These are phyloP conservation scores for Irena cyanogastra DNA, from an alignment of 2,113 vertebrate genomes.

Conservation along the genomic window DNA sequence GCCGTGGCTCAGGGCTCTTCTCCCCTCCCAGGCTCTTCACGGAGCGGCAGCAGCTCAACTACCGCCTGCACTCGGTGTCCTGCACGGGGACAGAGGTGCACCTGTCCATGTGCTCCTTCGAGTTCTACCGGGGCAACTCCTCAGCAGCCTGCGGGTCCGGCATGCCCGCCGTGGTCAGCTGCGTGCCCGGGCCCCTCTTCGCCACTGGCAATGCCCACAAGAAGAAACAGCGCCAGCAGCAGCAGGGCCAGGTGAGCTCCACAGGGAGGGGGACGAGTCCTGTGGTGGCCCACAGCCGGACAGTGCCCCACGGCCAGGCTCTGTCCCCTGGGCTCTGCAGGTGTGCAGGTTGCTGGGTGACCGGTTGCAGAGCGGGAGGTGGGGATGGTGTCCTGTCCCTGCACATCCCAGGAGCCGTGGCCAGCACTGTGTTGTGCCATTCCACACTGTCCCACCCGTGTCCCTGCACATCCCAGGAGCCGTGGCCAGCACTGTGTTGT, in stretches of 20 bases:
- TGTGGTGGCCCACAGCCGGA: not conserved
- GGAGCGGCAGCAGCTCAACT: conserved; percentile 81
- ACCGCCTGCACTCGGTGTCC: conserved; percentile 84
- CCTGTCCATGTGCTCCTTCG: conserved; percentile 85
- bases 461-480: too few species aligned
- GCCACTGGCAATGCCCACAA: conserved; percentile 64
- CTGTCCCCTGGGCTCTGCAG: not conserved
- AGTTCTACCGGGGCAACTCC: conserved; percentile 82
- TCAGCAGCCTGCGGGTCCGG: conserved; percentile 74
- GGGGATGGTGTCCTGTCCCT: not conserved
- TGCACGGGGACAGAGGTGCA: conserved; percentile 88
- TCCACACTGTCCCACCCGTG: too few species aligned
- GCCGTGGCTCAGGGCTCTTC: not conserved
- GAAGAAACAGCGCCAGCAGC: conserved; percentile 76
- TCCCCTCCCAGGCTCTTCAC: conserved; percentile 77
- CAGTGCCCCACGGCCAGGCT: not conserved
- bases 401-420: not conserved
- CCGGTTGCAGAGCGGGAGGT: rapidly evolving
- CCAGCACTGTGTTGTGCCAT: not conserved
- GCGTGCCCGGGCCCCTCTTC: conserved; percentile 81
- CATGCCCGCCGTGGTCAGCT: conserved; percentile 85
- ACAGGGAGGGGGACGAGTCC: rapidly evolving
- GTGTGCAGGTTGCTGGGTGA: rapidly evolving
- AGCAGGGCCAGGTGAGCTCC: conserved; percentile 64
- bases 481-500: too few species aligned